Evolutionary conservation across 2,113 vertebrate genomes (phyloP).

Genomic region (Clupea harengus): DNA sequence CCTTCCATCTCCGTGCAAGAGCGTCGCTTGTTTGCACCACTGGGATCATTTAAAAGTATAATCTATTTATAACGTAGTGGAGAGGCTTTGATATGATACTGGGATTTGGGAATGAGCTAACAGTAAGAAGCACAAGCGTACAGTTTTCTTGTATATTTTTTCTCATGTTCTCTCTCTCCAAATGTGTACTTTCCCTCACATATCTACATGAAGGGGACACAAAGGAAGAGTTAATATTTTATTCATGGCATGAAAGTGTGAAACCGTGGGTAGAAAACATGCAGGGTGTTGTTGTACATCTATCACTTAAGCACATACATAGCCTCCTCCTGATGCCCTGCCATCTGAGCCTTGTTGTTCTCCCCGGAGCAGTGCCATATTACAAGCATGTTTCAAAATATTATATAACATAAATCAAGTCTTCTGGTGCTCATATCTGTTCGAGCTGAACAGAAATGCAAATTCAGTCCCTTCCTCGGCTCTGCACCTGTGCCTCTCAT

Average conservation of each 20-base stretch:
- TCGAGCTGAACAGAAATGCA: background rate
- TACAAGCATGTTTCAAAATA: background rate
- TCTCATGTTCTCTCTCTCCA: background rate
- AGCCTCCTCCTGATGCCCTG: constrained; percentile 8
- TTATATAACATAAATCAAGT: background rate
- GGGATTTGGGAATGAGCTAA: constrained; percentile 36
- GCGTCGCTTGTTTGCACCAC: constrained; percentile 40
- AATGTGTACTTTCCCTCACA: background rate
- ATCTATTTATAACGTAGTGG: constrained; percentile 51
- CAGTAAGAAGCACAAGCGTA: constrained; percentile 38
- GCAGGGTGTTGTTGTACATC: background rate
- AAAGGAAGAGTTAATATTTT: constrained; percentile 10
- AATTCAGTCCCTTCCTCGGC: background rate
- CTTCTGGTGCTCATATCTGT: background rate
- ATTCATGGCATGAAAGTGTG: constrained; percentile 18
- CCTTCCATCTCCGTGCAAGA: constrained; percentile 34
- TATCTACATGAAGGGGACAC: background rate
- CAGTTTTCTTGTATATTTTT: constrained; percentile 28
- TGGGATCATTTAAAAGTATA: constrained; percentile 54
- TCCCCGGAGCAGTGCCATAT: background rate
- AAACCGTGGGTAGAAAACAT: background rate
- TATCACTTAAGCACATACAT: constrained; percentile 25
- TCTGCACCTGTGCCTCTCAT: background rate
- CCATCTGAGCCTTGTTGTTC: background rate
- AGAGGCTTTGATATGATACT: constrained; percentile 47